Conservation (phyloP, 2,797 vertebrate genomes). For the Gymnoscopelus braueri region DNA sequence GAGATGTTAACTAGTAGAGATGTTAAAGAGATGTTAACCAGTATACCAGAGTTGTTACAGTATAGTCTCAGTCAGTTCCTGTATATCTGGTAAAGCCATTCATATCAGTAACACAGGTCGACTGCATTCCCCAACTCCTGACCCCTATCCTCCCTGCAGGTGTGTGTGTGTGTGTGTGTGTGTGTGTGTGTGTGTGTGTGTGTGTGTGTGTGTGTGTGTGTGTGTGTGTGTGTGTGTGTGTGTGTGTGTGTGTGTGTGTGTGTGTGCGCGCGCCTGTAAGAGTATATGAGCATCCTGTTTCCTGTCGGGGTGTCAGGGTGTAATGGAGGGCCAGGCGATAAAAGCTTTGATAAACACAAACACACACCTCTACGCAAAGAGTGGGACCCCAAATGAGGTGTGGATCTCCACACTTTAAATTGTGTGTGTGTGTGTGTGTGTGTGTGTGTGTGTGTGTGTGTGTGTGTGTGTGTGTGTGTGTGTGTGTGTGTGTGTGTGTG, state of each 20-base stretch:
- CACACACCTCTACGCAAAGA: conserved; percentile 61
- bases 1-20: background rate
- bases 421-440: background rate
- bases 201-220: background rate
- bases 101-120: conserved; percentile 56
- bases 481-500: background rate
- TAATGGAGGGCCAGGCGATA: conserved; percentile 65
- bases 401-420: background rate
- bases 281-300: conserved; percentile 59
- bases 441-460: conserved; percentile 21
- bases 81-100: conserved; percentile 76
- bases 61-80: conserved; percentile 62
- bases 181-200: background rate
- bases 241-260: conserved; percentile 23
- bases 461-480: conserved; percentile 6
- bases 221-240: conserved; percentile 21
- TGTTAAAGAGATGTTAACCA: background rate
- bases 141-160: conserved; percentile 47
- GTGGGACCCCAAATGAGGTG: conserved; percentile 3
- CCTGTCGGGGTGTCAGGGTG: conserved; percentile 56
- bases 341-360: conserved; percentile 79
- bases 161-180: conserved; percentile 4
- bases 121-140: conserved; percentile 21
- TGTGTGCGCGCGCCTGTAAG: conserved; percentile 38
- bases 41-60: background rate